A percentile compares a stretch with the other conserved stretches of the same genome.
Evolutionary conservation across 1,140 invertebrate species (phyloP).

Genomic region (Plodia interpunctella): DNA sequence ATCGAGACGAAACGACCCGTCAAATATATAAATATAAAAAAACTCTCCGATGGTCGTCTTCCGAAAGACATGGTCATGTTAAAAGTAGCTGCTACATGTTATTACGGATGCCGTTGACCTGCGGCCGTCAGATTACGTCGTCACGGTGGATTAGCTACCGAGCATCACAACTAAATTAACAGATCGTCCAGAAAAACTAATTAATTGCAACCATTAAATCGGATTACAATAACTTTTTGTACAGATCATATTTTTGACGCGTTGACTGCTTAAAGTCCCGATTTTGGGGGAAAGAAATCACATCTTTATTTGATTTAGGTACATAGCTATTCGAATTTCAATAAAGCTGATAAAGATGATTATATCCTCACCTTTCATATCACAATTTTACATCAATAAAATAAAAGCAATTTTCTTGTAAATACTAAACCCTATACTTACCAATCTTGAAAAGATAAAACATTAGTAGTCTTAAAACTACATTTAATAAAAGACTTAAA

Average conservation of each 20-base stretch:
- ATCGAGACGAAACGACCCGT: background rate
- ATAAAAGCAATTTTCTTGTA: too few relatives aligned
- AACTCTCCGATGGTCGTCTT: background rate
- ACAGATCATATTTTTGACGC: background rate
- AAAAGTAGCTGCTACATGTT: conserved; percentile 9
- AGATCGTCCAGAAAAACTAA: conserved; percentile 2
- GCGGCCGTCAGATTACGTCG: conserved; percentile 1
- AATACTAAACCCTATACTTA: too few relatives aligned
- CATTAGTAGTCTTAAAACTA: too few relatives aligned
- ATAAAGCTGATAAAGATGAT: too few relatives aligned
- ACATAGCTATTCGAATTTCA: too few relatives aligned
- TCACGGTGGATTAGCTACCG: background rate
- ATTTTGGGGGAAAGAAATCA: background rate
- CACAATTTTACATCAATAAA: too few relatives aligned
- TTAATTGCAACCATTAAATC: conserved; percentile 6
- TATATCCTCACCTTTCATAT: too few relatives aligned
- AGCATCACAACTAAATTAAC: conserved; percentile 1
- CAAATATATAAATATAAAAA: background rate
- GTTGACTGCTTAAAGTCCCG: background rate
- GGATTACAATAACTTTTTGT: background rate
- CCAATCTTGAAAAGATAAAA: too few relatives aligned
- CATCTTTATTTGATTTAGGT: too few relatives aligned
- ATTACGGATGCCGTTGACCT: conserved; percentile 11
- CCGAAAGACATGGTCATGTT: conserved; percentile 5
- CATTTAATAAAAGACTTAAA: background rate